Evolutionary conservation across 2,113 vertebrate genomes (phyloP).

Genomic region (Amia ocellicauda): DNA sequence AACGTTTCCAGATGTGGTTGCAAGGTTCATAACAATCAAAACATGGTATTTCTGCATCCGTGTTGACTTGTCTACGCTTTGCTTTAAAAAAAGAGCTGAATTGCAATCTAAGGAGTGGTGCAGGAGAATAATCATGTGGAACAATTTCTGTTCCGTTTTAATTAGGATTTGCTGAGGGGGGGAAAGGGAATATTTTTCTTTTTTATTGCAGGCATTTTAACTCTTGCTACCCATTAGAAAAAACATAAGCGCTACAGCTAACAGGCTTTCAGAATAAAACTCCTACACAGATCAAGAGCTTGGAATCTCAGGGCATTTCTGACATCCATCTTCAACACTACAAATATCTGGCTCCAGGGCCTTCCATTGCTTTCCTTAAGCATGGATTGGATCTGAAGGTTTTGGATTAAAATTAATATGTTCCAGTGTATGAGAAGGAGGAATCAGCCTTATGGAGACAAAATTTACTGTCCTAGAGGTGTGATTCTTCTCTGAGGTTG

Average conservation of each 20-base stretch:
- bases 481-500: not conserved
- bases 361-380: conserved; percentile 12
- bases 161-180: conserved; percentile 55
- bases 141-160: conserved; percentile 37
- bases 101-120: conserved; percentile 22
- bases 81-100: conserved; percentile 36
- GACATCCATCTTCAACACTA: conserved; percentile 25
- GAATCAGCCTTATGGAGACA: no score
- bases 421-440: not conserved
- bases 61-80: conserved; percentile 38
- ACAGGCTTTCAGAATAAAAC: conserved; percentile 27
- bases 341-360: conserved; percentile 24
- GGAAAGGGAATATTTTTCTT: conserved; percentile 22
- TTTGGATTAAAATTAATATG: conserved; percentile 20
- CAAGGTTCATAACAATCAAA: conserved; percentile 48
- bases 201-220: conserved; percentile 11
- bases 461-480: not conserved
- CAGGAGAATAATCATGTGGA: conserved; percentile 11
- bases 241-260: conserved; percentile 18
- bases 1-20: conserved; percentile 62
- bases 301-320: conserved; percentile 20
- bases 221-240: conserved; percentile 9
- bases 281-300: conserved; percentile 36
- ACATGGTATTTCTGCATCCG: conserved; percentile 49
- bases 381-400: conserved; percentile 20